Evolutionary conservation across 2,888 invertebrate genomes (phyloP), one percentile per base, ranked within the genome.

Genomic region (Thymelicus lineola): DNA sequence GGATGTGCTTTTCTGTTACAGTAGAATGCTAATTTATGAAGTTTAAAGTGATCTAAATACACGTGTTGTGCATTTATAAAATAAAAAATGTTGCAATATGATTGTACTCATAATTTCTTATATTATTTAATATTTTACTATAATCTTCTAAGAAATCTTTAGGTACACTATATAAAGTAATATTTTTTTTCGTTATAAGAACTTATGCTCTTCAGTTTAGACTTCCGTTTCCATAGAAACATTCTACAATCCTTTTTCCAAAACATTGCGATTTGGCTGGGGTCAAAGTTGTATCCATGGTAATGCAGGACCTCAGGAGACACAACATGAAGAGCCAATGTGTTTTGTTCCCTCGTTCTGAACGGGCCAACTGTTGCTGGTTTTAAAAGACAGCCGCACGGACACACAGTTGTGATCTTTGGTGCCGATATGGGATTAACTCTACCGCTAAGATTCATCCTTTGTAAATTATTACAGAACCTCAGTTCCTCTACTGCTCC

Each of bases 171-270:
- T 45, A 69, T 63, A 15, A 72, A 64, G 66, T 63, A 57, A 46
- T 50, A 69, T 58, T 70, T 61, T 17, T 73, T 73, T 64, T 69
- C 74, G 45, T 6, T 74, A 71, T 75, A 71, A 36, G 73, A 70
- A 63, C 70, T 70, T 65, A 66, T 63, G 6, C 35, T 60, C 28
- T 73, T 71, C 12, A 70, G 68, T 62, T 85, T 88, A 42, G 88
- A 82, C 74, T 86, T 84, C 42, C 91, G 91, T 80, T 94, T 94
- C 94, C 94, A 96, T 66, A 96, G 85, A 92, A 96, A 96, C 91
- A 94, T 96, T 78, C 96, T 90, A 74, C 96, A 96, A 78, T 96
- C 96, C 82, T 96, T 96, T 80, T 96, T 96, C 96, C 96, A 96
- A 72, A 94, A 93, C 79, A 93, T 93, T 0, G 96, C 95, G 71